These are phyloP conservation scores for Palythoa grandiflora DNA, from an alignment of 92 coral and sea anemone genomes.

Conservation along the genomic window DNA sequence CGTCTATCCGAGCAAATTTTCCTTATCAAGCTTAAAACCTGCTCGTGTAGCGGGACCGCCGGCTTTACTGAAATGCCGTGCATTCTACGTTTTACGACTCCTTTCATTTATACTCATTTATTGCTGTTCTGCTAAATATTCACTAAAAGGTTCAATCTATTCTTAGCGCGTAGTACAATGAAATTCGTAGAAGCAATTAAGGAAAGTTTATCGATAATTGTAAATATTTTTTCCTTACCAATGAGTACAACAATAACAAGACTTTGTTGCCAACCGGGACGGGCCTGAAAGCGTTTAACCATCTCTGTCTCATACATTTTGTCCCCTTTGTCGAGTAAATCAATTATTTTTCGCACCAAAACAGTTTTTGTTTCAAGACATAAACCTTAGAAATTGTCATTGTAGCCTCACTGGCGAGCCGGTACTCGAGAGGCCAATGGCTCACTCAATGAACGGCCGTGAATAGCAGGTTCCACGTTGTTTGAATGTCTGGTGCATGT, in stretches of 20 bases:
- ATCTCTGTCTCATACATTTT: conserved; percentile 67
- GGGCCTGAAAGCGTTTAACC: conserved; percentile 74
- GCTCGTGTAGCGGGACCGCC: no score
- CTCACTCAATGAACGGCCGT: neutral
- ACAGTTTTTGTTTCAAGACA: neutral
- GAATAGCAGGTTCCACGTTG: conserved; percentile 11
- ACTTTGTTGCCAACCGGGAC: conserved; percentile 82
- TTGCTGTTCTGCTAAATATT: no score
- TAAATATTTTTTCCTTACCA: conserved; percentile 48
- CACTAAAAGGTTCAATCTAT: no score
- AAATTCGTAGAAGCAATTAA: no score
- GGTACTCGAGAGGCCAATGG: conserved; percentile 28
- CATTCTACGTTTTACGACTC: no score
- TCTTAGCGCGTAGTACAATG: no score
- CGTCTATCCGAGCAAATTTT: no score
- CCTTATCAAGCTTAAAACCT: no score
- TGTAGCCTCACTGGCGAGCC: neutral
- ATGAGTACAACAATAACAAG: conserved; percentile 61
- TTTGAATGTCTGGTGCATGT: neutral
- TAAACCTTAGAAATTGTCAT: neutral
- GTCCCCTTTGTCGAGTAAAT: neutral
- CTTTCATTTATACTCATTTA: no score
- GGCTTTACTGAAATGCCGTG: neutral
- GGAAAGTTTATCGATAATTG: no score
- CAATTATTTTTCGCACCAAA: neutral